These are phyloP conservation scores for Aurelia aurita complex sp. Pacific DNA, from an alignment of 30 jellyfish, hydroid and myxozoan species.

Conservation along the genomic window DNA sequence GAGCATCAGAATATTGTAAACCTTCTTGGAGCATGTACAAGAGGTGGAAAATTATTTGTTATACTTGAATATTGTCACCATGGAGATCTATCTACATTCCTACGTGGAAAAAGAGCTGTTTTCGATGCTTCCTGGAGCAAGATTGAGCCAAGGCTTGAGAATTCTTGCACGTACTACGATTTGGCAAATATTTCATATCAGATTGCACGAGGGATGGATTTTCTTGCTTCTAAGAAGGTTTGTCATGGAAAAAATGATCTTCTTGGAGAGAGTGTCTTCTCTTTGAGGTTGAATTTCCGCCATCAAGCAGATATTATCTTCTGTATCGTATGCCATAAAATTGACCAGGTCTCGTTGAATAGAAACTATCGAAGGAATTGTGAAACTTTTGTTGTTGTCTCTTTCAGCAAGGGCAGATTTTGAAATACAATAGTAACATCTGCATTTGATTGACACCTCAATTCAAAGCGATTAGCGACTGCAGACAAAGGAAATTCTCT, in stretches of 20 bases:
- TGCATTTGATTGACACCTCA: no score
- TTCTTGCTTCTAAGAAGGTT: slow-evolving; percentile 90
- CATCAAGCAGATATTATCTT: no score
- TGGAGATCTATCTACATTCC: slow-evolving; percentile 82
- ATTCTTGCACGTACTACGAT: slow-evolving; percentile 61
- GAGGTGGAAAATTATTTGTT: slow-evolving; percentile 78
- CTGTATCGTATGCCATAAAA: no score
- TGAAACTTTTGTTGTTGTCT: no score
- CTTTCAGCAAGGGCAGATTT: no score
- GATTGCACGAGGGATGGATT: slow-evolving; percentile 94
- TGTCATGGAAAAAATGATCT: background rate
- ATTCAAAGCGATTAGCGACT: no score
- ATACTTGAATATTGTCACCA: slow-evolving; percentile 90
- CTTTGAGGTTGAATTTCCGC: no score
- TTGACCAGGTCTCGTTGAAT: no score
- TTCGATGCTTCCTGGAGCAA: slow-evolving; percentile 80
- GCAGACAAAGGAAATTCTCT: no score
- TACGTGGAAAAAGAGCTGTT: slow-evolving; percentile 68
- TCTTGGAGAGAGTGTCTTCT: background rate
- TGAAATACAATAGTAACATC: no score
- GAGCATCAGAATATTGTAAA: slow-evolving; percentile 88
- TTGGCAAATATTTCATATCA: slow-evolving; percentile 71
- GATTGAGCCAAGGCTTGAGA: slow-evolving; percentile 31
- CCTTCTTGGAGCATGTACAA: slow-evolving; percentile 94
- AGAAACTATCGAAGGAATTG: no score